Base-by-base conservation (phyloP, 2,888 invertebrate species). In the Epirrhoe alternata region DNA sequence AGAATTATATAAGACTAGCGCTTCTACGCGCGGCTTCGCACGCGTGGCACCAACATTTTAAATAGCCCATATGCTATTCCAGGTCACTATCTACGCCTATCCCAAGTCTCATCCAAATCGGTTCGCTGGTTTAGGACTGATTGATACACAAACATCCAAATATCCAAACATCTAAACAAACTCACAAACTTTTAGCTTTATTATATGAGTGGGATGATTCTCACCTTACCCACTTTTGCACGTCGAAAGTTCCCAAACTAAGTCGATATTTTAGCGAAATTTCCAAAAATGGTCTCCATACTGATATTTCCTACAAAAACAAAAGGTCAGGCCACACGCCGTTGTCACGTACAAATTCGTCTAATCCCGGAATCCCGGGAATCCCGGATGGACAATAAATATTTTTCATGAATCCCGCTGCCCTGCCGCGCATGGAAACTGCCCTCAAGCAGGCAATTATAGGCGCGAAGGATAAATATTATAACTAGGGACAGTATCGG, bases 391-490 rank as follows among this genome's bases (percentile, higher is more conserved):
- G 83, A 82, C 90, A 79, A 92, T 92, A 92, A 92, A 93, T 93
- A 92, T 92, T 89, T 90, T 87, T 86, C 88, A 88, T 88, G 89
- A 89, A 91, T 89, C 90, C 91, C 88, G 81, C 75, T 79, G 81
- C 75, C 84, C 80, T 78, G 80, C 79, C 79, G 73, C 87, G 92
- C 92, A 93, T 93, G 88, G 89, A 92, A 92, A 93, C 89, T 81
- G 89, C 90, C 80, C 82, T 87, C 88, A 92, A 93, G 87, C 86
- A 92, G 92, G 90, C 93, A 90, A 92, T 92, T 90, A 91, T 89
- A 89, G 91, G 90, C 88, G 90, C 83, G 85, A 83, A 69, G 67
- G 61, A 66, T 70, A 69, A 71, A 71, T 89, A 89, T 88, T 86
- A 87, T 88, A 88, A 88, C 85, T 81, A 81, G 81, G 87, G 89